Percentiles rank a stretch among this genome's conserved stretches.
Conservation (phyloP, 92 coral and sea anemone genomes). For the Galaxea fascicularis region DNA sequence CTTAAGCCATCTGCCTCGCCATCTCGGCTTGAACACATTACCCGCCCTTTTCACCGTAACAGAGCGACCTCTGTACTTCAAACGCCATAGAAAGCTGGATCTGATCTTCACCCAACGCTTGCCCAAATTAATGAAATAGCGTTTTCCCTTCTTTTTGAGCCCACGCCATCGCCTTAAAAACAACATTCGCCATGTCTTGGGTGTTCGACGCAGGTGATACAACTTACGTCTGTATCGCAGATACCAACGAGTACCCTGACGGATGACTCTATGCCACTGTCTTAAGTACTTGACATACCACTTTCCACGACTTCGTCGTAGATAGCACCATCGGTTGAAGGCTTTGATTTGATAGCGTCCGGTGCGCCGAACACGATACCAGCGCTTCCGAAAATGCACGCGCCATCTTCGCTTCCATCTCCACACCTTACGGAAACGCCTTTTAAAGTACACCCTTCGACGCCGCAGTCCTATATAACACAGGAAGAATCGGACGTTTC, state of each 20-base stretch:
- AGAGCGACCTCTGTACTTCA: slow-evolving; percentile 25
- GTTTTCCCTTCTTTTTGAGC: slow-evolving; percentile 2
- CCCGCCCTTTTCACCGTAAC: slow-evolving; percentile 25
- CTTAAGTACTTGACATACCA: slow-evolving; percentile 11
- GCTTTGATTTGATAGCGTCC: slow-evolving; percentile 40
- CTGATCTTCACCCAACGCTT: background rate
- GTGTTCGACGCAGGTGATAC: slow-evolving; percentile 14
- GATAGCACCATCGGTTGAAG: slow-evolving; percentile 23
- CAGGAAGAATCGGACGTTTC: background rate
- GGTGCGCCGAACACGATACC: slow-evolving; percentile 34
- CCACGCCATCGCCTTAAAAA: slow-evolving; percentile 4
- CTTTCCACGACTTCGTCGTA: slow-evolving; percentile 33
- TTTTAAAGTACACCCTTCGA: slow-evolving; percentile 14
- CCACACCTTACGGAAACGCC: slow-evolving; percentile 23
- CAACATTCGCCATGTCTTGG: slow-evolving; percentile 25
- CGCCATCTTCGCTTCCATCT: slow-evolving; percentile 45
- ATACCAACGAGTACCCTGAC: slow-evolving; percentile 5
- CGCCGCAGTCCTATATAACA: slow-evolving; percentile 14
- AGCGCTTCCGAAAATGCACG: slow-evolving; percentile 1
- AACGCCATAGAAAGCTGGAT: slow-evolving; percentile 8
- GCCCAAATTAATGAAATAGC: background rate
- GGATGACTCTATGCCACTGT: background rate
- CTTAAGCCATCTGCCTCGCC: slow-evolving; percentile 23
- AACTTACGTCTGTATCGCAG: background rate
- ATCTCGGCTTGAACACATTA: background rate